phyloP scores from a whole-genome alignment of 2,113 vertebrate species.

The Leuciscus idus region DNA sequence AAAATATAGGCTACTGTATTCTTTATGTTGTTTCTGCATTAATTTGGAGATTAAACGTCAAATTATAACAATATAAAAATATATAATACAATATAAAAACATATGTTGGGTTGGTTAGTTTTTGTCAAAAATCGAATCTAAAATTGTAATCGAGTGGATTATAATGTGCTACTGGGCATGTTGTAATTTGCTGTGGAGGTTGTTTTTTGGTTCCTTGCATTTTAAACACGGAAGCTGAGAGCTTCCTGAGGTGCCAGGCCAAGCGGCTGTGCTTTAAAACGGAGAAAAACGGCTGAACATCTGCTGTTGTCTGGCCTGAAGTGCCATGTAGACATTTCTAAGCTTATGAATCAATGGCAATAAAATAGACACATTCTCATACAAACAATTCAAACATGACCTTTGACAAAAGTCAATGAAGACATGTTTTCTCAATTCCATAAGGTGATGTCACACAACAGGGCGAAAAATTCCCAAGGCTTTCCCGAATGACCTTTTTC shows the following conservation, averaged over 20 bases:
- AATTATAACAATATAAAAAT: too few relatives aligned
- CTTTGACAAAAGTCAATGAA: conserved; percentile 3
- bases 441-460: not conserved
- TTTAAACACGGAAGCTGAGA: conserved; percentile 18
- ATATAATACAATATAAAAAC: not conserved
- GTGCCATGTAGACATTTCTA: not conserved
- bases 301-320: not conserved
- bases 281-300: not conserved
- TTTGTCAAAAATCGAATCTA: not conserved
- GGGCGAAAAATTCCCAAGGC: not conserved
- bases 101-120: not conserved
- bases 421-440: conserved; percentile 15
- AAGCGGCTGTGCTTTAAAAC: not conserved
- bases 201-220: conserved; percentile 13
- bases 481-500: conserved; percentile 2
- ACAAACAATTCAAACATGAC: conserved; percentile 10
- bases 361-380: not conserved
- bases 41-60: too few relatives aligned
- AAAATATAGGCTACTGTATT: too few relatives aligned
- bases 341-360: conserved; percentile 32
- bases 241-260: conserved; percentile 5
- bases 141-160: not conserved
- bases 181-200: not conserved
- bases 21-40: too few relatives aligned
- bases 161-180: not conserved